Evolutionary conservation across 2,888 invertebrate genomes (phyloP).

Genomic region (Andricus curvator): DNA sequence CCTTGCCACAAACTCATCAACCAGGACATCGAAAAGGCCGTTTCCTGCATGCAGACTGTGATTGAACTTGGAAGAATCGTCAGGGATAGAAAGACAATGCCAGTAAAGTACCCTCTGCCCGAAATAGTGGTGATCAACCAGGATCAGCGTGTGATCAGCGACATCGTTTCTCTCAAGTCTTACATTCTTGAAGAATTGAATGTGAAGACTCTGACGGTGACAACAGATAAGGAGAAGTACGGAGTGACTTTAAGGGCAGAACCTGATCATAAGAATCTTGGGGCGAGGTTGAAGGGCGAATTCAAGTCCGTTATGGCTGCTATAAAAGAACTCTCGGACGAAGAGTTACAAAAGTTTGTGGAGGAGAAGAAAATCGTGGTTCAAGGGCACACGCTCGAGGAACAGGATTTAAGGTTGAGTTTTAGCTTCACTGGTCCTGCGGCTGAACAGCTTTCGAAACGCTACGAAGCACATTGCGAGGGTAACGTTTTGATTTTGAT

Average conservation of each 20-base stretch:
- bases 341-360: conserved; percentile 88
- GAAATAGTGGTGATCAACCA: conserved; percentile 97
- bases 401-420: conserved; percentile 90
- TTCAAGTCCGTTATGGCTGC: conserved; percentile 92
- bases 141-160: conserved; percentile 87
- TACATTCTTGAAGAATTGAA: conserved; percentile 97
- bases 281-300: conserved; percentile 92
- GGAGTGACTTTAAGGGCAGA: conserved; percentile 95
- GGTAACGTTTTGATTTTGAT: conserved; percentile 93
- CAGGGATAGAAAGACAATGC: conserved; percentile 95
- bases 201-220: conserved; percentile 89
- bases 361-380: conserved; percentile 86
- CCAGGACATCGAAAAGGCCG: conserved; percentile 91
- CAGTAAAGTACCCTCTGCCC: conserved; percentile 97
- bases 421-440: conserved; percentile 85
- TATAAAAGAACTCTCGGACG: conserved; percentile 88
- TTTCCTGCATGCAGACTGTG: conserved; percentile 95
- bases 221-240: conserved; percentile 94
- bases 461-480: conserved; percentile 95
- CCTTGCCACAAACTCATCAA: conserved; percentile 87
- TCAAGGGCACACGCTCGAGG: conserved; percentile 87
- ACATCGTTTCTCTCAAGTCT: conserved; percentile 87
- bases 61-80: conserved; percentile 96
- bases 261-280: conserved; percentile 95
- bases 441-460: conserved; percentile 82